A percentile compares a stretch with the other conserved stretches of the same genome.
Evolutionary conservation across 2,797 vertebrate species (phyloP).

Genomic region (Alcedo atthis): DNA sequence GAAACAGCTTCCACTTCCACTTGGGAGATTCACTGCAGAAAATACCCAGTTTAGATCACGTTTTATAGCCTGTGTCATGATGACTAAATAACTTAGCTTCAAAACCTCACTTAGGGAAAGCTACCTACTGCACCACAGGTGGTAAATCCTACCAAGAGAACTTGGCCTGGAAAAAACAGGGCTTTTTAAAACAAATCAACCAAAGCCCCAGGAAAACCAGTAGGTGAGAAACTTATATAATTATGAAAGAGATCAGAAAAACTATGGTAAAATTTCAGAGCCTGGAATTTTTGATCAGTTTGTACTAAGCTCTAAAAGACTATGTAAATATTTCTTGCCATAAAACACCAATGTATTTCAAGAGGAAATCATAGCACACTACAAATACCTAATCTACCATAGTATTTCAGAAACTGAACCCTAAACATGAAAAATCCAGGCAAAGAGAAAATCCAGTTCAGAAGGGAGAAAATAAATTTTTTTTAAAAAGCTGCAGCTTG

Average conservation of each 20-base stretch:
- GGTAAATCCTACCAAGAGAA: not conserved
- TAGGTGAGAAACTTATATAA: not conserved
- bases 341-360: not conserved
- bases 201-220: not conserved
- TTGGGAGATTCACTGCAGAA: not conserved
- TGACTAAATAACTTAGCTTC: not conserved
- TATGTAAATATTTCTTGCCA: not conserved
- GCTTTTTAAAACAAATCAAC: not conserved
- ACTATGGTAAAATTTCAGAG: not conserved
- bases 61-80: not conserved
- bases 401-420: not conserved
- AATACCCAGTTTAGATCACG: not conserved
- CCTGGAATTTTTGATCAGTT: not conserved
- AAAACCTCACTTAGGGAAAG: not conserved
- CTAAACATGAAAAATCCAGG: not conserved
- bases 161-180: not conserved
- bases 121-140: not conserved
- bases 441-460: rapidly evolving
- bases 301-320: not conserved
- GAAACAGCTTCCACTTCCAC: not conserved
- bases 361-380: not conserved
- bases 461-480: not conserved
- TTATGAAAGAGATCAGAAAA: not conserved
- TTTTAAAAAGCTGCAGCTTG: not conserved
- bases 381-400: not conserved